phyloP scores from a whole-genome alignment of 2,888 invertebrate species.

The Cybosia mesomella region DNA sequence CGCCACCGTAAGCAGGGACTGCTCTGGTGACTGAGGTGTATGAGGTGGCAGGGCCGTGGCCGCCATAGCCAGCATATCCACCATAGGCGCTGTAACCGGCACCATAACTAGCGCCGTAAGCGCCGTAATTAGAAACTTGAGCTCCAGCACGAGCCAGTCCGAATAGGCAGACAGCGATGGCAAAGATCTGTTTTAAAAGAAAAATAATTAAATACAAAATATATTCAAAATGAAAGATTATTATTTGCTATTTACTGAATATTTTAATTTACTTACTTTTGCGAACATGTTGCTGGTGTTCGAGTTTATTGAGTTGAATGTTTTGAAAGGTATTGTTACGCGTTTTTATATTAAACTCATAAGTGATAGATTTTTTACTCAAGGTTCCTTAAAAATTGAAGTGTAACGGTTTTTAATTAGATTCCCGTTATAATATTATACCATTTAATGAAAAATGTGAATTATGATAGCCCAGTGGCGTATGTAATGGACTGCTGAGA shows the following conservation, averaged over 20 bases:
- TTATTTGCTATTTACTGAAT: not conserved
- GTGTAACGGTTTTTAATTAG: conserved; percentile 2
- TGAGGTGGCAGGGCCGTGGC: conserved; percentile 50
- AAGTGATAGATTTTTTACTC: not conserved
- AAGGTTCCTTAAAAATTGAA: not conserved
- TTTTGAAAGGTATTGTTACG: conserved; percentile 62
- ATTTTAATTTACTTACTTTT: conserved; percentile 62
- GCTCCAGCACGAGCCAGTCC: conserved; percentile 54
- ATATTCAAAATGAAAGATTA: not conserved
- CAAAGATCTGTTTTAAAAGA: conserved; percentile 54
- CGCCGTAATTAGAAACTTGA: conserved; percentile 36
- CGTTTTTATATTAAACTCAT: conserved; percentile 69
- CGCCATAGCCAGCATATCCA: conserved; percentile 27
- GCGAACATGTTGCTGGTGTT: conserved; percentile 69
- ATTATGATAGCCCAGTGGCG: no score
- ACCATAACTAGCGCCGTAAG: conserved; percentile 19
- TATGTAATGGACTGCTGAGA: no score
- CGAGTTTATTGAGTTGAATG: conserved; percentile 68
- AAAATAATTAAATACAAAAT: not conserved
- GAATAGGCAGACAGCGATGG: conserved; percentile 62
- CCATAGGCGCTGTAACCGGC: conserved; percentile 29
- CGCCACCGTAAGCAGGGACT: conserved; percentile 35
- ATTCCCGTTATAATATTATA: not conserved
- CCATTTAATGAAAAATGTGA: not conserved
- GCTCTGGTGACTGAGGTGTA: conserved; percentile 51